Percentiles rank a stretch among this genome's conserved stretches.
Conservation (phyloP, 2,113 vertebrate genomes). For the Pygathrix nemaeus region DNA sequence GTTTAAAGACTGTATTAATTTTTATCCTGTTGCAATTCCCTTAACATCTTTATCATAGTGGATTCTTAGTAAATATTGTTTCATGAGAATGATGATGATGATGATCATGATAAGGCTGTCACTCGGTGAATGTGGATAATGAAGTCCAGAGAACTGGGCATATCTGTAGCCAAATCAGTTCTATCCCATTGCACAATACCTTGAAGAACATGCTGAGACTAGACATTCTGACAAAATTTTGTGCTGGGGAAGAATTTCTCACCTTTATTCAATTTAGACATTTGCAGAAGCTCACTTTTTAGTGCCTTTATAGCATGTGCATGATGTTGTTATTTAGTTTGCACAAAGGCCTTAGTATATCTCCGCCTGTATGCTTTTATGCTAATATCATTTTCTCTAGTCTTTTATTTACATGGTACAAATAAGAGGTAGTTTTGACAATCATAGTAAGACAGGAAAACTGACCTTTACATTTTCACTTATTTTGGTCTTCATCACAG, state of each 20-base stretch:
- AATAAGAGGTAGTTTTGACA: neutral
- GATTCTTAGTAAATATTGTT: neutral
- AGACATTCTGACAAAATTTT: neutral
- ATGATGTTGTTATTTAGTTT: neutral
- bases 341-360: neutral
- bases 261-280: neutral
- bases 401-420: slow-evolving; percentile 17
- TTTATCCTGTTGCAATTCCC: neutral
- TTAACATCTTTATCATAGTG: neutral
- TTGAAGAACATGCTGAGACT: neutral
- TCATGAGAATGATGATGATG: neutral
- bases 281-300: neutral
- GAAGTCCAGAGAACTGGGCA: neutral
- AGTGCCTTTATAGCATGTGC: neutral
- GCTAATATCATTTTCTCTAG: neutral
- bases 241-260: neutral
- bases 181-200: neutral
- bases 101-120: neutral
- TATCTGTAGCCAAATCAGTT: neutral
- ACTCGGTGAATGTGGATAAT: neutral
- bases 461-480: neutral
- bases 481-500: neutral
- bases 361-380: neutral
- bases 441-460: neutral
- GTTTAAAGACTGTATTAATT: neutral